Evolutionary conservation across 2,113 vertebrate genomes (phyloP).

Genomic region (Ailurus styani): DNA sequence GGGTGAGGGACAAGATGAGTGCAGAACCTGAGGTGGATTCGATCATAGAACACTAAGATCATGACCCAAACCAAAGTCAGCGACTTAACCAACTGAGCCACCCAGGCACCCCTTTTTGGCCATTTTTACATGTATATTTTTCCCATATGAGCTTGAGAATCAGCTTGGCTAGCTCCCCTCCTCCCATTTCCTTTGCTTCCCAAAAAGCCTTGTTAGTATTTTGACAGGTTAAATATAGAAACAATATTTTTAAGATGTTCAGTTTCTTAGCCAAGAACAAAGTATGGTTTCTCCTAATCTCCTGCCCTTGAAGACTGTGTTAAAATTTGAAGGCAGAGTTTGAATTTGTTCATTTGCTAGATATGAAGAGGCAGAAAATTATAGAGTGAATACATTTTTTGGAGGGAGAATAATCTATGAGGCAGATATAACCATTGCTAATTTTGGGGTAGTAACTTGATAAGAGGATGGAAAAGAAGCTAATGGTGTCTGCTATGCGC

Average conservation of each 20-base stretch:
- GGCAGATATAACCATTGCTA: neutral
- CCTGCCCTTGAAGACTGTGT: neutral
- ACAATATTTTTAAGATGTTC: neutral
- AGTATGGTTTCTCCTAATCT: neutral
- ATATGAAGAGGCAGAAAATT: neutral
- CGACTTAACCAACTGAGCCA: neutral
- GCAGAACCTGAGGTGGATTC: neutral
- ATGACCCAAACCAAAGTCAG: neutral
- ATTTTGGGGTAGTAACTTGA: neutral
- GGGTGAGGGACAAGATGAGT: neutral
- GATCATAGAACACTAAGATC: neutral
- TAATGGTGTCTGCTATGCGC: neutral
- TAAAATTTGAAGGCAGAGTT: neutral
- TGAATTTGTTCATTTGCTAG: constrained; percentile 1
- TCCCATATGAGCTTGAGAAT: neutral
- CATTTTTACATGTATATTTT: neutral
- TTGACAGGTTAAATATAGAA: neutral
- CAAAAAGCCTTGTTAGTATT: neutral
- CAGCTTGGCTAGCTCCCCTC: neutral
- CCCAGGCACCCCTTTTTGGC: neutral
- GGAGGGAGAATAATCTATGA: neutral
- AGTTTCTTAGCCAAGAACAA: constrained; percentile 1
- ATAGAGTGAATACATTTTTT: neutral
- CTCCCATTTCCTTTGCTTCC: neutral
- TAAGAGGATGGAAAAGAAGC: neutral